Evolutionary conservation across 1,140 invertebrate genomes (phyloP), one percentile per base, ranked within the genome.

Genomic region (Drosophila athabasca): DNA sequence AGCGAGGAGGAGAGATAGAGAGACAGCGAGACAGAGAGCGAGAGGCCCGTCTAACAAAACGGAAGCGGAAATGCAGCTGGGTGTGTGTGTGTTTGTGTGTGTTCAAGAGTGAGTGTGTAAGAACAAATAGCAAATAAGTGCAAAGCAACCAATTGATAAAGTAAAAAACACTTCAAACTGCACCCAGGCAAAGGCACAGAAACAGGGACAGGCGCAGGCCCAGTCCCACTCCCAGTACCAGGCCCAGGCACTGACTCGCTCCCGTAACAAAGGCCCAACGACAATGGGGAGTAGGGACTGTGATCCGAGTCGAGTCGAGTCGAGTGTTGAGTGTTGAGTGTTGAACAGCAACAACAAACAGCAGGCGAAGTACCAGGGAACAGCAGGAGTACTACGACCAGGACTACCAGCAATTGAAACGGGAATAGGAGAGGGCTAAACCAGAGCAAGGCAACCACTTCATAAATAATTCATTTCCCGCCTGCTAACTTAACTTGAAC

Each of bases 381-480:
- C 53, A 77, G 54, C 71, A 66, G 60, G 35, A 64, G 60, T 64
- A 64, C 48, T 31, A 67, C 53, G 44, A 57, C 52, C 51, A 46
- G 44, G 22, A 58, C 55, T 29, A 15, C 15, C 17, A 29, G 39
- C n/a, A 62, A 29, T 52, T 39, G 60, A 22, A 48, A 39, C 46
- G 31, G 45, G 46, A 45, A 48, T 46, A 22, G 71, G 26, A 52
- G 71, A 58, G 65, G 76, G 58, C 52, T 66, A 74, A 65, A 76
- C 65, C 73, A 76, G 61, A 74, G 66, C 59, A 60, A 65, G 71
- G 72, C 77, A 85, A 87, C 79, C 89, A 89, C 89, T 90, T 90
- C 89, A 90, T 90, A 90, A 90, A 90, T 90, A 90, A 90, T 90
- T 90, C 89, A 90, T 90, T 90, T 89, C 79, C 79, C 78, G 85